Evolutionary conservation across 2,113 vertebrate species (phyloP).

Genomic region (Mus musculus): GRCm39 chr8:126158001-126158500

Average conservation of each 20-base stretch:
- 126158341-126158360: not conserved
- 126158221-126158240: not conserved
- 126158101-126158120: not conserved
- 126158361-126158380: too few relatives aligned
- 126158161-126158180: not conserved
- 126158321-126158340: not conserved
- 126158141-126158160: not conserved
- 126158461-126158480: too few relatives aligned
- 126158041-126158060: not conserved
- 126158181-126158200: not conserved
- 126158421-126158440: not conserved
- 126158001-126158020: not conserved
- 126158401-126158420: not conserved
- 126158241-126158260: not conserved
- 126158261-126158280: not conserved
- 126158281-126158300: not conserved
- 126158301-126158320: not conserved
- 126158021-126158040: fast-evolving
- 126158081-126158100: not conserved
- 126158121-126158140: too few relatives aligned
- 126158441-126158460: not conserved
- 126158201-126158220: too few relatives aligned
- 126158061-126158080: not conserved
- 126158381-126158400: not conserved
- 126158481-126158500: too few relatives aligned